Evolutionary conservation across 2,113 vertebrate species (phyloP), one percentile per base, ranked within the genome.

Genomic region (Otolemur garnettii): DNA sequence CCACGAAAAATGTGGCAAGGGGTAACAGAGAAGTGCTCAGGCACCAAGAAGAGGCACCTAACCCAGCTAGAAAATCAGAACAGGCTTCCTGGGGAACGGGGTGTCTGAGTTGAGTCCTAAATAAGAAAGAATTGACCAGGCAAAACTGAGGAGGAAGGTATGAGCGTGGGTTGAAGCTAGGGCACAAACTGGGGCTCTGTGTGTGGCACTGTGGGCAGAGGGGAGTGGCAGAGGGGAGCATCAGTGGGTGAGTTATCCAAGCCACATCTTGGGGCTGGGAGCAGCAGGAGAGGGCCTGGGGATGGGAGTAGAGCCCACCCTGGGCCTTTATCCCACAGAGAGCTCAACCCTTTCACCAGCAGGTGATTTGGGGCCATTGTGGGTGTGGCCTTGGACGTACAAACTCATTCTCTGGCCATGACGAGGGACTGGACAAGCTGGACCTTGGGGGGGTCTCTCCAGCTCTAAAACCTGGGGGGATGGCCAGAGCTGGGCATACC

Each of bases 11-110:
- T 53, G 45, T 42, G 60, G 28, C 66, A 53, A 90, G 42, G 26
- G 42, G 12, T 30, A 33, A 30, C 5, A 64, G 4, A 77, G 21
- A n/a, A 55, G n/a, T 38, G n/a, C 81, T 72, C 64, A 50, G 57
- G 55, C 12, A 50, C 35, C 21, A 33, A 45, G 13, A 75, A 33
- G 38, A 81, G 74, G 62, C 19, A 21, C 14, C 35, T 35, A 60
- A n/a, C 17, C 18, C 28, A 24, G 35, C 33, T 28, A 35, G 38
- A 42, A 81, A 95, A 96, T n/a, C 50, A 21, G 57, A 55, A 74
- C 17, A 30, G 80, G 38, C 75, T 93, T 94, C 87, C 83, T 77
- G 78, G 90, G 96, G 28, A 83, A 77, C 4, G 5, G n/a, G 21
- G 30, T 30, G 8, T 57, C 60, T 93, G 60, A 53, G 15, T 60